Percentiles rank a stretch among this genome's conserved stretches.
Conservation (phyloP, 2,797 vertebrate genomes). For the Enteromius radiatus region DNA sequence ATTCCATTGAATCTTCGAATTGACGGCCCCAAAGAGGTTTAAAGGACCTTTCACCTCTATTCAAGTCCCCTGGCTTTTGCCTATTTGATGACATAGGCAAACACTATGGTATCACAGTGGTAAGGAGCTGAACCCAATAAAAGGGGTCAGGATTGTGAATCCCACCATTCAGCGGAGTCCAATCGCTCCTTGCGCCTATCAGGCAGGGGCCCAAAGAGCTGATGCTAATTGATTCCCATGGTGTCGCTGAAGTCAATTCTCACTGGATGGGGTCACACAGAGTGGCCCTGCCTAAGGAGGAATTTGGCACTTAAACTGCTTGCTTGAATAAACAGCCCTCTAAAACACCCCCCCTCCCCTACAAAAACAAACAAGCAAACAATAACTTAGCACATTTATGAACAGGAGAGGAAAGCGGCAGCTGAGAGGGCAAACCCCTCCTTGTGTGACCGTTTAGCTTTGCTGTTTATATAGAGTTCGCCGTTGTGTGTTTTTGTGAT, state of each 20-base stretch:
- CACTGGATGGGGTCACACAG: slow-evolving; percentile 78
- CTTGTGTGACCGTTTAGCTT: slow-evolving; percentile 1
- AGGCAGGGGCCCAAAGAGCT: slow-evolving; percentile 83
- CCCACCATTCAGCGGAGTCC: slow-evolving; percentile 83
- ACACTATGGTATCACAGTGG: slow-evolving; percentile 86
- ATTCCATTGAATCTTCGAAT: slow-evolving; percentile 86
- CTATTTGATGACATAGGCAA: slow-evolving; percentile 89
- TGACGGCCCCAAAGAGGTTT: slow-evolving; percentile 95
- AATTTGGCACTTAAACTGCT: slow-evolving; percentile 76
- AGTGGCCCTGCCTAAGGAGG: slow-evolving; percentile 68
- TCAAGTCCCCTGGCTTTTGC: slow-evolving; percentile 84
- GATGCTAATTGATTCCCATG: slow-evolving; percentile 88
- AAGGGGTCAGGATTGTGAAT: slow-evolving; percentile 89
- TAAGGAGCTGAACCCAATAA: slow-evolving; percentile 94
- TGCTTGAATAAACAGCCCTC: slow-evolving; percentile 78
- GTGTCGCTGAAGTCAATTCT: slow-evolving; percentile 83
- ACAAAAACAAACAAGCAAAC: slow-evolving; percentile 80
- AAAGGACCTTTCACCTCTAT: slow-evolving; percentile 91
- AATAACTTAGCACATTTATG: slow-evolving; percentile 61
- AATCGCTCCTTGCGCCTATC: slow-evolving; percentile 82
- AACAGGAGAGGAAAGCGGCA: slow-evolving; percentile 8
- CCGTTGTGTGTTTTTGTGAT: slow-evolving; percentile 1
- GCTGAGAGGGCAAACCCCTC: slow-evolving; percentile 6
- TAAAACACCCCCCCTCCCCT: slow-evolving; percentile 70
- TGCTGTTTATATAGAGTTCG: slow-evolving; percentile 5